These are phyloP conservation scores for Incurvaria masculella DNA, from an alignment of 2,888 invertebrate genomes.

Conservation along the genomic window DNA sequence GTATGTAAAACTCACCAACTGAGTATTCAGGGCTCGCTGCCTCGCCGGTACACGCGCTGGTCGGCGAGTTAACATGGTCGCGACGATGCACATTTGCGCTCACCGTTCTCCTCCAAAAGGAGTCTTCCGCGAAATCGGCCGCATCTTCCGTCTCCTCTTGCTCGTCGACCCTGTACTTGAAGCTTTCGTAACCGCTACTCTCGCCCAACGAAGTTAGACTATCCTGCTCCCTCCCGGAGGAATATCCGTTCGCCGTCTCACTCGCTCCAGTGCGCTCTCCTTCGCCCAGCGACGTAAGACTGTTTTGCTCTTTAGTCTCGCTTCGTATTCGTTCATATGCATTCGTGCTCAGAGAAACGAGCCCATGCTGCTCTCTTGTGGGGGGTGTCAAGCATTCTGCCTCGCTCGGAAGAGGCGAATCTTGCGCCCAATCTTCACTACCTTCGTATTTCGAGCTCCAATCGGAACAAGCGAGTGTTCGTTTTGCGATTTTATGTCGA, in stretches of 20 bases:
- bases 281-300: constrained; percentile 36
- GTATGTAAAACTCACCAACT: no score
- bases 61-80: constrained; percentile 53
- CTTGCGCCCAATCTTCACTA: constrained; percentile 38
- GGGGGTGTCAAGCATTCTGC: constrained; percentile 30
- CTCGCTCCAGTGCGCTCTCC: constrained; percentile 15
- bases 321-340: constrained; percentile 41
- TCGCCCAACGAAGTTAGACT: constrained; percentile 71
- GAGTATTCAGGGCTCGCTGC: no score
- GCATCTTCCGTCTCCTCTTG: constrained; percentile 41
- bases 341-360: constrained; percentile 41
- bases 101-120: constrained; percentile 42
- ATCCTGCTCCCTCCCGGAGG: constrained; percentile 48
- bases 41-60: background rate
- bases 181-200: constrained; percentile 76
- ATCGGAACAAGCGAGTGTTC: constrained; percentile 67
- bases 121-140: constrained; percentile 39
- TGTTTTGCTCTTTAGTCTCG: constrained; percentile 30
- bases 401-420: constrained; percentile 33
- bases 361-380: constrained; percentile 42
- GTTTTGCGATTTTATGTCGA: constrained; percentile 69
- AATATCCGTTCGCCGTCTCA: no score
- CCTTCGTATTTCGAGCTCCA: constrained; percentile 82
- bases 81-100: constrained; percentile 51
- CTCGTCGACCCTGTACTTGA: constrained; percentile 58